phyloP scores from a whole-genome alignment of 2,888 invertebrate genomes.

The Lithophane leautieri region DNA sequence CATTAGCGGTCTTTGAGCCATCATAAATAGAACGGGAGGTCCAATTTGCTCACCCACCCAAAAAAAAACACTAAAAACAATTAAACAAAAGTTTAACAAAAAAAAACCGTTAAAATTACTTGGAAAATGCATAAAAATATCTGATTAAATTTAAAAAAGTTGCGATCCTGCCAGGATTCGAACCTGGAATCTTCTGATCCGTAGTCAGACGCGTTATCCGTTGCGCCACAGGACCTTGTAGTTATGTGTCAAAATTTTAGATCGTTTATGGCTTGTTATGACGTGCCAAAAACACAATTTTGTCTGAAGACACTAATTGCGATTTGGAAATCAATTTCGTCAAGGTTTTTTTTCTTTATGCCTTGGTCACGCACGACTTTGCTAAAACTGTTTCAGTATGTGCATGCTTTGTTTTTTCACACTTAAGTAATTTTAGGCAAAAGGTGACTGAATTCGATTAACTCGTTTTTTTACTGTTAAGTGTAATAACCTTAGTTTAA shows the following conservation, averaged over 20 bases:
- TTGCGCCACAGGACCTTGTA: conserved; percentile 90
- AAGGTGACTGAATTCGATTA: conserved; percentile 20
- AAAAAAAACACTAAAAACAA: not conserved
- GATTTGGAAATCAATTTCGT: conserved; percentile 39
- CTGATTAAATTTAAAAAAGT: not conserved
- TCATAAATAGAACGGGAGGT: conserved; percentile 75
- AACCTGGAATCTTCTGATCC: conserved; percentile 93
- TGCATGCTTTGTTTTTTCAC: conserved; percentile 9
- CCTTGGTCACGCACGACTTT: conserved; percentile 25
- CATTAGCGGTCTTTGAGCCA: conserved; percentile 84
- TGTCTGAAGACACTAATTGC: not conserved
- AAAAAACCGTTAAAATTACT: not conserved
- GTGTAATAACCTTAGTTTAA: conserved; percentile 20
- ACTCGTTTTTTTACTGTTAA: conserved; percentile 2
- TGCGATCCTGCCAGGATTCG: conserved; percentile 91
- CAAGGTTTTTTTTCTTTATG: conserved; percentile 27
- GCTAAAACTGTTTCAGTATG: conserved; percentile 2
- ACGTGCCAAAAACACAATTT: not conserved
- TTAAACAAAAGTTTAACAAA: not conserved
- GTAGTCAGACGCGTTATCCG: conserved; percentile 93
- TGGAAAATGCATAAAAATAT: not conserved
- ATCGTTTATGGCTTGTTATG: not conserved
- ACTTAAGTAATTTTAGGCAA: conserved; percentile 15
- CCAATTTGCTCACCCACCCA: conserved; percentile 22
- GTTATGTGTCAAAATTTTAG: accelerated